Percentiles rank a stretch among this genome's conserved stretches.
phyloP scores from a whole-genome alignment of 2,797 vertebrate species.

The Helostoma temminkii region DNA sequence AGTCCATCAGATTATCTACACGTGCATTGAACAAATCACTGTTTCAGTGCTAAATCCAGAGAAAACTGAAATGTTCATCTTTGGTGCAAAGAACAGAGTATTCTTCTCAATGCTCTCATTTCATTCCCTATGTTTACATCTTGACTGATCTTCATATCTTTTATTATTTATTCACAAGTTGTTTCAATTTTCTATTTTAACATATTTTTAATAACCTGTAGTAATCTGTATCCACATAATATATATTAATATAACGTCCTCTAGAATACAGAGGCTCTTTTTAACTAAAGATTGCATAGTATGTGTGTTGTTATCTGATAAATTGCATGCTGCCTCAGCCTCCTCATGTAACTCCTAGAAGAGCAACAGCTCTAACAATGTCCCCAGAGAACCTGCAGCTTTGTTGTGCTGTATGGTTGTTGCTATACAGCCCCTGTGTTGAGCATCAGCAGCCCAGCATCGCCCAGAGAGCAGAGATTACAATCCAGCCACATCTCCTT shows the following conservation, averaged over 20 bases:
- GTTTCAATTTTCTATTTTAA: not conserved
- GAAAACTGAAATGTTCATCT: not conserved
- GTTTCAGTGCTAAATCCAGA: not conserved
- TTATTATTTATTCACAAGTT: not conserved
- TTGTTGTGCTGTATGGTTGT: conserved; percentile 47
- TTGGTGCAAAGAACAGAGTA: not conserved
- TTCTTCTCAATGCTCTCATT: not conserved
- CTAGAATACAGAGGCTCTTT: not conserved
- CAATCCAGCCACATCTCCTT: not conserved
- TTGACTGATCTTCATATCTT: not conserved
- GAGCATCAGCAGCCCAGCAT: conserved; percentile 49
- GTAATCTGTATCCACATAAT: not conserved
- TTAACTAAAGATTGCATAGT: not conserved
- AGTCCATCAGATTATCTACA: not conserved
- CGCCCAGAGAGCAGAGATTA: conserved; percentile 14
- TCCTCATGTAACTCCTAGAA: conserved; percentile 11
- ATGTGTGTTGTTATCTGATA: conserved; percentile 15
- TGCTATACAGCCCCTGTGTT: conserved; percentile 40
- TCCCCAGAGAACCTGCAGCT: conserved; percentile 43
- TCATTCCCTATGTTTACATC: not conserved
- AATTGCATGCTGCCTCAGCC: conserved; percentile 8
- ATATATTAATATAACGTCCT: not conserved
- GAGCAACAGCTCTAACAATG: conserved; percentile 35
- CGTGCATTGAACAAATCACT: not conserved
- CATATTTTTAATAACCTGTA: not conserved